Evolutionary conservation across 2,797 vertebrate genomes (phyloP).

Genomic region (Luscinia megarhynchos): DNA sequence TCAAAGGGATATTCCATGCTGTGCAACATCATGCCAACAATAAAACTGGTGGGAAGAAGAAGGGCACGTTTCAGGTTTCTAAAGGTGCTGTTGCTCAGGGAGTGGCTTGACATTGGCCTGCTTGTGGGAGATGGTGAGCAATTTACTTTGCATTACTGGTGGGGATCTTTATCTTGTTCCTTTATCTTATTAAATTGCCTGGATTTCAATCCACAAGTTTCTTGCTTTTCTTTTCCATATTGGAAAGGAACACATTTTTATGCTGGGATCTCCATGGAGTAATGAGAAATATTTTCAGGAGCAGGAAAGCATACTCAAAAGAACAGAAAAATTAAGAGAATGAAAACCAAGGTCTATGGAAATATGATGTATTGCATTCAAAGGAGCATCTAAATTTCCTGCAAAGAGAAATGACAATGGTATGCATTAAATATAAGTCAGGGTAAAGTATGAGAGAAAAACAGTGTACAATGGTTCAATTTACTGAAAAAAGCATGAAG

Average conservation of each 20-base stretch:
- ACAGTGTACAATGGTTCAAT: neutral
- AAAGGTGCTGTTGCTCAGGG: neutral
- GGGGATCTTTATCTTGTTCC: neutral
- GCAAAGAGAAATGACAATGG: neutral
- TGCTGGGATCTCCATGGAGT: neutral
- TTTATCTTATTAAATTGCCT: neutral
- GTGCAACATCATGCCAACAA: neutral
- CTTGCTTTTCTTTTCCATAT: neutral
- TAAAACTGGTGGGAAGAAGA: neutral
- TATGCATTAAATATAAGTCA: constrained; percentile 9
- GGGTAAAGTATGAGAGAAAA: neutral
- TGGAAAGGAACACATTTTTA: neutral
- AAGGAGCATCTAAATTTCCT: neutral
- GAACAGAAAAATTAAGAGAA: neutral
- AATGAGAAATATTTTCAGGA: neutral
- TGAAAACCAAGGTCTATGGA: neutral
- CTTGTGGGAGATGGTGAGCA: neutral
- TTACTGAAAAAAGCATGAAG: neutral
- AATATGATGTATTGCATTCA: neutral
- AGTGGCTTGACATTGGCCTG: neutral
- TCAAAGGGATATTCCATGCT: neutral
- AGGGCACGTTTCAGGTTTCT: neutral
- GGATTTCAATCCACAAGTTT: neutral
- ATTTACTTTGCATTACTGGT: neutral
- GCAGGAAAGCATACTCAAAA: neutral